Base-by-base conservation (phyloP, 2,888 invertebrate genomes). In the Lithophane leautieri region DNA sequence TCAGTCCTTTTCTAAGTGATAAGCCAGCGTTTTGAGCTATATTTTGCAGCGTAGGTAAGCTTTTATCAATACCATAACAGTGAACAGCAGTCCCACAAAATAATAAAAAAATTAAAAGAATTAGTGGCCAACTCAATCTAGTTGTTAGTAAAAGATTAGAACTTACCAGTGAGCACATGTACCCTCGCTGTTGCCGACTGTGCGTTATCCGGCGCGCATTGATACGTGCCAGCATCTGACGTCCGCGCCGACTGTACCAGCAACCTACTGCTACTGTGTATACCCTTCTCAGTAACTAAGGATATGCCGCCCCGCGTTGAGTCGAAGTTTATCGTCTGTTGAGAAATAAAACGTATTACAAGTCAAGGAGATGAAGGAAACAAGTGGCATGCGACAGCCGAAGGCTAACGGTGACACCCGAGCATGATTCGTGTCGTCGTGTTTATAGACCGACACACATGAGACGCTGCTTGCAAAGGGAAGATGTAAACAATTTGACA, bases 221-320 rank as follows among this genome's bases (percentile, higher is more conserved):
- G 98, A 94, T 98, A 98, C 34, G 98, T 97, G 61, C 98, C 98
- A 2, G 98, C 98, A 93, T 98, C 98, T 52, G 97, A 96, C 70
- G 98, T 97, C 79, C 98, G 97, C 71, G 98, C 98, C 86, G 98
- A 97, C 93, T 98, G 98, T 84, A 98, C 98, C 80, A 98, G 96
- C 78, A 98, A 97, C 63, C 98, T 97, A 94, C 98, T 98, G 87
- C 98, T 98, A 88, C 98, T 98, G 89, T 98, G 97, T 79, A 97
- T 97, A 73, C 98, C 98, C 92, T 98, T 98, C 94, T 98, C 98
- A 61, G 98, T 98, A 82, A 98, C 98, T 89, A 98, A 97, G 90
- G 98, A 98, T 95, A 98, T 98, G 61, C 98, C 98, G 63, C 98
- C 98, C 70, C 98, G 97, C 54, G 98, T 98, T 76, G 98, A 98